A percentile compares a stretch with the other conserved stretches of the same genome.
Conservation (phyloP, 1,140 invertebrate genomes). For the Glomeris maerens region DNA sequence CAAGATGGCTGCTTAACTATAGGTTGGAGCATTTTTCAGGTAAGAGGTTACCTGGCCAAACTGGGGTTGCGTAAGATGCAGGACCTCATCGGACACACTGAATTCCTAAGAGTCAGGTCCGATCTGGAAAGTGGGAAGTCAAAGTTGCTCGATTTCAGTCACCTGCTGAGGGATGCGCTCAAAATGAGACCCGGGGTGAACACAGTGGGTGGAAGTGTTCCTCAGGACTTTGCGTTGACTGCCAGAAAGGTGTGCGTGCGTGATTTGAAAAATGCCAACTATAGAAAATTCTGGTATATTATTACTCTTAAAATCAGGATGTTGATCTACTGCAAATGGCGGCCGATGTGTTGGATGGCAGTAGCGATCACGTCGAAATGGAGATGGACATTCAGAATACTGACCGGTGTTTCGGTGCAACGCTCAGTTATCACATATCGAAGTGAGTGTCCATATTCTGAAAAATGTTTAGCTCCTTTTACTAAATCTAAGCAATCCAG, state of each 20-base stretch:
- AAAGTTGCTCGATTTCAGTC: constrained; percentile 63
- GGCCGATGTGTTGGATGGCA: constrained; percentile 56
- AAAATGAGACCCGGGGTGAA: constrained; percentile 76
- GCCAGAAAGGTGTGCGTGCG: background rate
- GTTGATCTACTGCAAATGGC: constrained; percentile 65
- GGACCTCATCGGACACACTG: constrained; percentile 87
- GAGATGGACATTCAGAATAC: constrained; percentile 77
- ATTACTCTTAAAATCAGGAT: constrained; percentile 37
- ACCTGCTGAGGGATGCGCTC: constrained; percentile 75
- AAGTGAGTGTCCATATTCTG: constrained; percentile 42
- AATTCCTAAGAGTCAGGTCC: constrained; percentile 53
- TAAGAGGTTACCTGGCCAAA: constrained; percentile 73
- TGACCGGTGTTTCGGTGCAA: constrained; percentile 80
- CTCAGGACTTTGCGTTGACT: constrained; percentile 75
- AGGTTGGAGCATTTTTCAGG: constrained; percentile 31
- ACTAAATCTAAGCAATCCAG: too few species aligned
- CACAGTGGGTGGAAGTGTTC: constrained; percentile 74
- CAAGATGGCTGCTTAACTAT: constrained; percentile 5
- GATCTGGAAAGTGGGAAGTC: constrained; percentile 57
- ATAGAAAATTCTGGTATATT: background rate
- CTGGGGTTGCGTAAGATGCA: constrained; percentile 79
- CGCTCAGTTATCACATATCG: constrained; percentile 86
- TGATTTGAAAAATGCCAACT: background rate
- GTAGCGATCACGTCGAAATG: constrained; percentile 49
- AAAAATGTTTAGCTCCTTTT: too few species aligned